phyloP scores from a whole-genome alignment of 2,888 invertebrate species.

The Formica aserva region DNA sequence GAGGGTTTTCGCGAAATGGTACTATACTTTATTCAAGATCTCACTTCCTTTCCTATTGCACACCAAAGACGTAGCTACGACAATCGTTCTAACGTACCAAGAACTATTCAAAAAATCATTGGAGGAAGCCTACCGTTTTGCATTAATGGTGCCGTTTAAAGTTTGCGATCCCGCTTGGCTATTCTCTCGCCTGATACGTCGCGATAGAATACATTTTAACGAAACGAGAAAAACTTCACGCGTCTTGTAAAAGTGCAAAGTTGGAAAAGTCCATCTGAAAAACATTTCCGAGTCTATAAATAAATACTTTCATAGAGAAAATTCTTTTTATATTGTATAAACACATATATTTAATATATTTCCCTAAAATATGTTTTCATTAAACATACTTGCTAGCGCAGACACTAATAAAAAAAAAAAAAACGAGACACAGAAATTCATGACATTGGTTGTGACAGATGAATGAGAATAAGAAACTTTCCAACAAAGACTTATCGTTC shows the following conservation, averaged over 20 bases:
- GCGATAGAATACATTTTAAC: conserved; percentile 67
- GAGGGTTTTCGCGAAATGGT: conserved; percentile 23
- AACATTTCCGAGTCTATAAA: neutral
- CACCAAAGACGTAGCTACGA: neutral
- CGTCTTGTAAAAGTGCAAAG: neutral
- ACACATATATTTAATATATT: neutral
- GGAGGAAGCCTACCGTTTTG: conserved; percentile 67
- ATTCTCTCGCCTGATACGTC: conserved; percentile 63
- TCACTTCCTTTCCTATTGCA: conserved; percentile 2
- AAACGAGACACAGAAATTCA: neutral
- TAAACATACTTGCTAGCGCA: neutral
- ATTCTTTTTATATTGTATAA: neutral
- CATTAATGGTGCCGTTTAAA: conserved; percentile 71
- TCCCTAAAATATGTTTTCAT: neutral
- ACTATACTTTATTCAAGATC: conserved; percentile 67
- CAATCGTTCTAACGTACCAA: conserved; percentile 30
- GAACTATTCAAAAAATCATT: conserved; percentile 64
- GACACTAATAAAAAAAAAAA: neutral
- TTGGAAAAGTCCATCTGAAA: neutral
- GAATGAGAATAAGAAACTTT: conserved; percentile 42
- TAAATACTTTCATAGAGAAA: neutral
- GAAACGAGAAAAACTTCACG: conserved; percentile 62
- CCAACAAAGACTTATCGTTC: conserved; percentile 41
- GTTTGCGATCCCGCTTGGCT: conserved; percentile 65
- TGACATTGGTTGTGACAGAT: conserved; percentile 35